These are phyloP conservation scores for Paedocypris sp. DNA, from an alignment of 2,113 vertebrate species.

Conservation along the genomic window DNA sequence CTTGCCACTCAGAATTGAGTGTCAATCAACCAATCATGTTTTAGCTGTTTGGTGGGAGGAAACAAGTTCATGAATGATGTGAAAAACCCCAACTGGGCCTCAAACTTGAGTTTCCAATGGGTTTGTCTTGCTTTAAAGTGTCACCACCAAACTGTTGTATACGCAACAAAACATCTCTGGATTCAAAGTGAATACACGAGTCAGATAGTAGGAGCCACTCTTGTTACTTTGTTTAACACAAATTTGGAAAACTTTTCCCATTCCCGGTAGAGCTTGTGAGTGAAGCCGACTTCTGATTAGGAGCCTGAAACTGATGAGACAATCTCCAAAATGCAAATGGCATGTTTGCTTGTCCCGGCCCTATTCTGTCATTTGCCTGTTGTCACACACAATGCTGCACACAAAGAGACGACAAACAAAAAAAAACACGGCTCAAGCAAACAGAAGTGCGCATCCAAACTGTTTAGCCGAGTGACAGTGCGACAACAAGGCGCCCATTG, in stretches of 20 bases:
- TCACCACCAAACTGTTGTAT: too few species aligned
- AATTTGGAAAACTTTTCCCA: not conserved
- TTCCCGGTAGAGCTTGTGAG: not conserved
- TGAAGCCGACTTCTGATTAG: not conserved
- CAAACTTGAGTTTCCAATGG: too few species aligned
- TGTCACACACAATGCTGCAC: conserved; percentile 1
- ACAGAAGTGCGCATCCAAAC: not conserved
- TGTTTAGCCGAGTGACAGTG: conserved; percentile 2
- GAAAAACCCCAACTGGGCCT: too few species aligned
- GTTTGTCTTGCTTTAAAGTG: too few species aligned
- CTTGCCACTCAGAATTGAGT: too few species aligned
- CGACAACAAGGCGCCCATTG: not conserved
- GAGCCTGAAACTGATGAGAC: conserved; percentile 6
- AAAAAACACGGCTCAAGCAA: not conserved
- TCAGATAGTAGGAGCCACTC: too few species aligned
- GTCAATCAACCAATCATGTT: too few species aligned
- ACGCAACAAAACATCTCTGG: too few species aligned
- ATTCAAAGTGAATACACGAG: too few species aligned
- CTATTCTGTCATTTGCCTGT: not conserved
- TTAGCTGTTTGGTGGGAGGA: too few species aligned
- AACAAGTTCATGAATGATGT: too few species aligned
- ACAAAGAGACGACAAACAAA: not conserved
- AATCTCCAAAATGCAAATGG: conserved; percentile 12
- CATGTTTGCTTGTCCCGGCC: not conserved
- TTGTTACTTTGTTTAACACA: too few species aligned